These are phyloP conservation scores for Lepidostoma basale DNA, from an alignment of 1,140 invertebrate genomes.

Conservation along the genomic window DNA sequence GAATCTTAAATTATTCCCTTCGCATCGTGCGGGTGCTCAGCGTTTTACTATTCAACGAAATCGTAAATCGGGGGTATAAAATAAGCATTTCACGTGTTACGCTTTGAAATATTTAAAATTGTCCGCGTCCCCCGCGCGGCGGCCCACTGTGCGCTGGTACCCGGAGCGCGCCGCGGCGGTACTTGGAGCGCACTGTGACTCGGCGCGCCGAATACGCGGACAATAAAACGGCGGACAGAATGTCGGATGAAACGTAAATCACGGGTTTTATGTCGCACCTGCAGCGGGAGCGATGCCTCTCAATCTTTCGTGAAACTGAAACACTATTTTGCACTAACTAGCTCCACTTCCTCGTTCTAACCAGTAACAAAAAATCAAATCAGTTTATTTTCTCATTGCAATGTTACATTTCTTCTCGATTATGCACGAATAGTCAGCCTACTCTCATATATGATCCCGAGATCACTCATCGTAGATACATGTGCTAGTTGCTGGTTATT, in stretches of 20 bases:
- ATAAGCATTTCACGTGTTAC: neutral
- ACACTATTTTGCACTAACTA: no score
- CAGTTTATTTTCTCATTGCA: no score
- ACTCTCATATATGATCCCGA: no score
- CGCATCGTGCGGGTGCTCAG: neutral
- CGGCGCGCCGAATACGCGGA: neutral
- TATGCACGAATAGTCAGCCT: no score
- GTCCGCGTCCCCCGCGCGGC: neutral
- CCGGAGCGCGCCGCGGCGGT: no score
- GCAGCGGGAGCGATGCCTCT: neutral
- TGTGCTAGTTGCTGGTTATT: no score
- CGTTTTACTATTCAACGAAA: neutral
- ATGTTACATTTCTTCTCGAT: no score
- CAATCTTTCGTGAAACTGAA: no score
- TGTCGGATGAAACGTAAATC: neutral
- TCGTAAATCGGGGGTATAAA: slow-evolving; percentile 5
- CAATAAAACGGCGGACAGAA: neutral
- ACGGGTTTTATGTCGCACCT: neutral
- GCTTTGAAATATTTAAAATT: slow-evolving; percentile 1
- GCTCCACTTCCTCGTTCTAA: no score
- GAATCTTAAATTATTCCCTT: no score
- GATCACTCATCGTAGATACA: no score
- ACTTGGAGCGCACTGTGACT: neutral
- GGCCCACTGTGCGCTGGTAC: neutral
- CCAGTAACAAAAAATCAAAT: no score